phyloP scores from a whole-genome alignment of 2,113 vertebrate species.

The Hippocampus barbouri region DNA sequence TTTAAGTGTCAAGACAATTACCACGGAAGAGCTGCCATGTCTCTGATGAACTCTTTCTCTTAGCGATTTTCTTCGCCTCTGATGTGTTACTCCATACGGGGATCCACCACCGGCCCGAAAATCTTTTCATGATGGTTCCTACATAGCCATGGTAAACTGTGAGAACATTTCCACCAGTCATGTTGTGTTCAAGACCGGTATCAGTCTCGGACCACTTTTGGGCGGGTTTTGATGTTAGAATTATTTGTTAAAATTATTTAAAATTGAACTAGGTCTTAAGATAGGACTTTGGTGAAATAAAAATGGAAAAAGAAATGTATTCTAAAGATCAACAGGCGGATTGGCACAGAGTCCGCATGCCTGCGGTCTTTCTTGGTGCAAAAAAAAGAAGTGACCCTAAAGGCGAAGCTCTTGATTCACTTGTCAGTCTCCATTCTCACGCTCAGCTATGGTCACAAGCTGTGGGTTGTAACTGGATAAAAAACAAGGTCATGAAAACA shows the following conservation, averaged over 20 bases:
- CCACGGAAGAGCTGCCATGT: constrained; percentile 46
- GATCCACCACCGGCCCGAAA: constrained; percentile 23
- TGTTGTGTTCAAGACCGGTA: not conserved
- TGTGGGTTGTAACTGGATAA: not conserved
- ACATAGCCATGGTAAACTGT: constrained; percentile 2
- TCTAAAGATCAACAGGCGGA: too few relatives aligned
- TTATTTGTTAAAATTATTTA: not conserved
- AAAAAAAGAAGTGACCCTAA: not conserved
- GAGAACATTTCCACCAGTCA: not conserved
- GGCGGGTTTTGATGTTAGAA: not conserved
- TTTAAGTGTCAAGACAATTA: constrained; percentile 62
- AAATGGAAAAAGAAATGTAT: too few relatives aligned
- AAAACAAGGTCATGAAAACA: not conserved
- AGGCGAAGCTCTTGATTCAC: not conserved
- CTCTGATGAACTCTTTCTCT: constrained; percentile 34
- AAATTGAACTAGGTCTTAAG: not conserved
- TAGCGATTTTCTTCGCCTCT: constrained; percentile 24
- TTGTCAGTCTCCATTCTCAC: not conserved
- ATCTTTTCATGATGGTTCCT: constrained; percentile 14
- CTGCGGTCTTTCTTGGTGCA: not conserved
- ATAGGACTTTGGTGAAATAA: too few relatives aligned
- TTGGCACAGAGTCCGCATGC: too few relatives aligned
- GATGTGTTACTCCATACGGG: constrained; percentile 37
- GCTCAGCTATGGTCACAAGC: not conserved
- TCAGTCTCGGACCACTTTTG: not conserved